Conservation (phyloP, 92 coral and sea anemone species). For the Paragorgia papillata region DNA sequence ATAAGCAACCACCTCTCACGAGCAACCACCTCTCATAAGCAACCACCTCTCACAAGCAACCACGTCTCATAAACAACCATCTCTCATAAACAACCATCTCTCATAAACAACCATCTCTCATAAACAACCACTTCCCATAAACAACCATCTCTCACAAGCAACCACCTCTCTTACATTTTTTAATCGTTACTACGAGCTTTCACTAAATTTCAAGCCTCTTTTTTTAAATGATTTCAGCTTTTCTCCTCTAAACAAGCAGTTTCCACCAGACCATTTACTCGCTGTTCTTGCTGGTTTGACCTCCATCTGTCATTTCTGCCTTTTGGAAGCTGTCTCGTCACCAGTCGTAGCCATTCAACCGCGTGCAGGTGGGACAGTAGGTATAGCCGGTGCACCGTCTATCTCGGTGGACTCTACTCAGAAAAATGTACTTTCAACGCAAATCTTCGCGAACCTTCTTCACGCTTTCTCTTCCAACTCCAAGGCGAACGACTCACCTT, state of each 20-base stretch:
- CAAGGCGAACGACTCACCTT: constrained; percentile 64
- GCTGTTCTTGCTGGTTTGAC: constrained; percentile 79
- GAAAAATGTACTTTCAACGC: constrained; percentile 70
- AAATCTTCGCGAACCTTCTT: constrained; percentile 90
- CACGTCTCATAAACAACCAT: too few species aligned
- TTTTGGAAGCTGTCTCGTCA: constrained; percentile 77
- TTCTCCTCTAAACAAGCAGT: constrained; percentile 43
- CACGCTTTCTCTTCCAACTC: constrained; percentile 94
- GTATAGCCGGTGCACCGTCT: not conserved
- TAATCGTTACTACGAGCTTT: too few species aligned
- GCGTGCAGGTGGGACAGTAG: constrained; percentile 54
- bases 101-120: too few species aligned
- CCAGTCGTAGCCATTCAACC: constrained; percentile 95
- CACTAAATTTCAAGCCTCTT: too few species aligned
- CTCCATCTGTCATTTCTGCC: constrained; percentile 90
- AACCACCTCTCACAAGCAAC: too few species aligned
- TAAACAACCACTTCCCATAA: too few species aligned
- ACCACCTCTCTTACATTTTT: too few species aligned
- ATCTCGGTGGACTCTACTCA: constrained; percentile 42
- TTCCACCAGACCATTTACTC: constrained; percentile 90
- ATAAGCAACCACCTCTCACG: too few species aligned
- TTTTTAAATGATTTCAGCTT: not conserved
- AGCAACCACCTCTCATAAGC: too few species aligned
- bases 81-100: too few species aligned
- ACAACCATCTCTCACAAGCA: too few species aligned